A percentile compares a stretch with the other conserved stretches of the same genome.
Conservation (phyloP, 1,140 invertebrate species). For the Apolygus lucorum region DNA sequence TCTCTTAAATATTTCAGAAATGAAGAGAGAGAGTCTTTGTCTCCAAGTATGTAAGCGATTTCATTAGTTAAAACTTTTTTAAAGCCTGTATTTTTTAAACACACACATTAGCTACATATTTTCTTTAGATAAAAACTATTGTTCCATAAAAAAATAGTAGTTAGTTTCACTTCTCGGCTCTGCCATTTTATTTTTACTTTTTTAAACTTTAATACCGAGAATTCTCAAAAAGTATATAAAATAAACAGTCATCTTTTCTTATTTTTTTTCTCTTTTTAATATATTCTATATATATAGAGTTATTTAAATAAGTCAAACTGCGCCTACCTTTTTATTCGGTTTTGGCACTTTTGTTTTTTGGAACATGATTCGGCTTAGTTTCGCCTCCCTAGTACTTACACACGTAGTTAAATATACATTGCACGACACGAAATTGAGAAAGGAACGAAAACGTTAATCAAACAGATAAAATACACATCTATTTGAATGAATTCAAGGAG, state of each 20-base stretch:
- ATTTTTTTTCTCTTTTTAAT: conserved; percentile 23
- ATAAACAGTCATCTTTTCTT: conserved; percentile 29
- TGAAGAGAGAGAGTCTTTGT: neutral
- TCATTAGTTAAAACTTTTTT: conserved; percentile 14
- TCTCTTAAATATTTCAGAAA: neutral
- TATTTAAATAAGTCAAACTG: neutral
- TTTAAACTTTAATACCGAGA: conserved; percentile 10
- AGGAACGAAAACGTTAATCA: neutral
- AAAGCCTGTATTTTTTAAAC: conserved; percentile 25
- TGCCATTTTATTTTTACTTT: conserved; percentile 18
- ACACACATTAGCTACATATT: conserved; percentile 27
- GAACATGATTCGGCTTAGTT: conserved; percentile 14
- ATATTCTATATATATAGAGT: conserved; percentile 19
- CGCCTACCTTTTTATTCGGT: neutral
- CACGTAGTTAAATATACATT: neutral
- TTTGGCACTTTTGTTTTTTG: conserved; percentile 13
- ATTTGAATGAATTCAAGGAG: neutral
- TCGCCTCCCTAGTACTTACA: conserved; percentile 13
- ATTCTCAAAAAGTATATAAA: conserved; percentile 24
- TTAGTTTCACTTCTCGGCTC: conserved; percentile 16
- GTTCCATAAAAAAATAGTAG: conserved; percentile 28
- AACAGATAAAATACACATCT: neutral
- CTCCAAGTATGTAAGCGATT: conserved; percentile 13
- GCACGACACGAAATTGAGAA: neutral
- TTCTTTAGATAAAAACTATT: conserved; percentile 27